Evolutionary conservation across 37 sponge, comb jelly and placozoan genomes (phyloP).

Genomic region (Diacarnus erythraeanus): DNA sequence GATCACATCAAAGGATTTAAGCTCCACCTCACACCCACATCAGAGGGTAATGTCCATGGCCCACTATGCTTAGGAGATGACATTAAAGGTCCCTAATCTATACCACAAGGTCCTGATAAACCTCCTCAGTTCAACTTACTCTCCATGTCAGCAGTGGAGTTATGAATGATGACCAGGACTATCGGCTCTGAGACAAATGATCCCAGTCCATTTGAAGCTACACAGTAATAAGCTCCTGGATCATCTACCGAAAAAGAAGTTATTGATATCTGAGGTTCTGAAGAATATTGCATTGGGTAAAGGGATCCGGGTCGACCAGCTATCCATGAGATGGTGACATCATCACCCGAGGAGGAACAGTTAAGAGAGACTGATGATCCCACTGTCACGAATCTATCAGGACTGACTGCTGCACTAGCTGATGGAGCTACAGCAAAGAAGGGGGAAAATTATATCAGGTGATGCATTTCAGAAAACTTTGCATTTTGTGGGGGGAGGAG

Average conservation of each 20-base stretch:
- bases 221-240: constrained; percentile 10
- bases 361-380: constrained; percentile 1
- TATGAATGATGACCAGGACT: not conserved
- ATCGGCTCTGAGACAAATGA: not conserved
- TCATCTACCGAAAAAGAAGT: not conserved
- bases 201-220: constrained; percentile 10
- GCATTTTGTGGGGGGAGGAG: too few species aligned
- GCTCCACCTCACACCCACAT: too few species aligned
- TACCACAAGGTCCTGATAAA: too few species aligned
- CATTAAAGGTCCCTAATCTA: too few species aligned
- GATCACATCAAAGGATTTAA: too few species aligned
- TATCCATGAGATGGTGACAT: not conserved
- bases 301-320: not conserved
- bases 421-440: not conserved
- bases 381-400: not conserved
- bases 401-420: not conserved
- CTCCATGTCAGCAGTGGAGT: too few species aligned
- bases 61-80: too few species aligned
- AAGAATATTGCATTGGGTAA: not conserved
- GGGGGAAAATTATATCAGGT: too few species aligned
- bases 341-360: not conserved
- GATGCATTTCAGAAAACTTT: too few species aligned
- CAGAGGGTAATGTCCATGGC: too few species aligned
- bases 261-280: not conserved
- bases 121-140: too few species aligned